Base-by-base conservation (phyloP, 2,888 invertebrate genomes). In the Baccha elongata region DNA sequence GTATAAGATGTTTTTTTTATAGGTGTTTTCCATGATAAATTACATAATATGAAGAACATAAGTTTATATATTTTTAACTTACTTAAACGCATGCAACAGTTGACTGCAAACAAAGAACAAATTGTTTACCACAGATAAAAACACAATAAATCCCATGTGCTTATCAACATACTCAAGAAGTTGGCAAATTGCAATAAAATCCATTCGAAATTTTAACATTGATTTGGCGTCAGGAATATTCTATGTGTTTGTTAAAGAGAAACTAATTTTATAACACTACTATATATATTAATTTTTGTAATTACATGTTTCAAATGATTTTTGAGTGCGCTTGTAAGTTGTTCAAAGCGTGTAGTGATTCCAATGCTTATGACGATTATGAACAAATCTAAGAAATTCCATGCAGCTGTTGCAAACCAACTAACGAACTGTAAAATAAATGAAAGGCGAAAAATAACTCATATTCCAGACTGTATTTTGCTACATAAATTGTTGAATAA, bases 381-480 rank as follows among this genome's bases (percentile, higher is more conserved):
- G 10, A 78, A 84, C 1, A 84, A 52, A 40, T 84, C 83, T 46
- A 84, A 52, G 11, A 79, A 84, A 11, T 84, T 84, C 83, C 83
- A 84, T 46, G 73, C 83, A 5, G 50, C 83, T 1, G 83, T 84
- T 37, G 50, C 78, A 26, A 64, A 79, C 48, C 62, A 50, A 55
- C 64, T 79, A 0, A 73, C 64, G 13, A 73, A n/a, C 83, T 83
- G 8, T 11, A 15, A 37, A n/a, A 48, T 11, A 8, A 32, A 37
- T 2, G 48, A 50, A 37, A 7, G 11, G 1, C n/a, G n/a, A n/a
- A n/a, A n/a, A n/a, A n/a, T n/a, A n/a, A n/a, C n/a, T n/a, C n/a
- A n/a, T n/a, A n/a, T n/a, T n/a, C n/a, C n/a, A n/a, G n/a, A n/a
- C n/a, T n/a, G n/a, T n/a, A n/a, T n/a, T n/a, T n/a, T n/a, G n/a